These are phyloP conservation scores for Autographa gamma DNA, from an alignment of 2,888 invertebrate species.

Conservation along the genomic window DNA sequence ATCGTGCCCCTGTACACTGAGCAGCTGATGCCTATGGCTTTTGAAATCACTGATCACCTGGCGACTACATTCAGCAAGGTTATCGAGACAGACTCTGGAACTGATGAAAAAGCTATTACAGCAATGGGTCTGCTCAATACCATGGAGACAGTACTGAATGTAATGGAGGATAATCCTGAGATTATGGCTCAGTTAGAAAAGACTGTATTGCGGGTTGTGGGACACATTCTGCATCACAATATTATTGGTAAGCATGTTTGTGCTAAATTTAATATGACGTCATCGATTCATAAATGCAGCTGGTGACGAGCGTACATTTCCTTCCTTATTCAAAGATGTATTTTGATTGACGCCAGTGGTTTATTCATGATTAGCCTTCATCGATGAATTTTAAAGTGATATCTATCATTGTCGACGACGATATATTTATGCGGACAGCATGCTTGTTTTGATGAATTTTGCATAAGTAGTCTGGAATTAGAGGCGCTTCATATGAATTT, in stretches of 20 bases:
- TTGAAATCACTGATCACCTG: constrained; percentile 98
- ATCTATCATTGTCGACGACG: constrained; percentile 15
- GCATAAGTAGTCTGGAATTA: constrained; percentile 9
- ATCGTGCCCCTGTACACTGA: constrained; percentile 96
- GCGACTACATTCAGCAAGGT: constrained; percentile 93
- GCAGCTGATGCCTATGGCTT: constrained; percentile 97
- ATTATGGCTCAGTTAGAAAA: constrained; percentile 97
- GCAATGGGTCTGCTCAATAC: constrained; percentile 99
- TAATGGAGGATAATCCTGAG: constrained; percentile 95
- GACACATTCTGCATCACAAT: constrained; percentile 94
- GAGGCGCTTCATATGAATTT: constrained; percentile 13
- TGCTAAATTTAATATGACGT: constrained; percentile 6
- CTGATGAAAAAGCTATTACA: constrained; percentile 98
- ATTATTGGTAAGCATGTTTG: constrained; percentile 91
- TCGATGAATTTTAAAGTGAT: constrained; percentile 9
- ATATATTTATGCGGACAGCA: neutral
- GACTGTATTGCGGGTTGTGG: constrained; percentile 96
- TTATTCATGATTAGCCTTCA: constrained; percentile 18
- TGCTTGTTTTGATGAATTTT: constrained; percentile 12
- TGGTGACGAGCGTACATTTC: neutral
- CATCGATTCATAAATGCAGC: constrained; percentile 11
- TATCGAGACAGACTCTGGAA: constrained; percentile 94
- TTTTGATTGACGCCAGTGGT: constrained; percentile 12
- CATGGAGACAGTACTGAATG: constrained; percentile 97
- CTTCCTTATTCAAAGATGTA: neutral